Percentiles rank a stretch among this genome's conserved stretches.
phyloP scores from a whole-genome alignment of 23 tunicate genomes.

The Ciona savignyi region DNA sequence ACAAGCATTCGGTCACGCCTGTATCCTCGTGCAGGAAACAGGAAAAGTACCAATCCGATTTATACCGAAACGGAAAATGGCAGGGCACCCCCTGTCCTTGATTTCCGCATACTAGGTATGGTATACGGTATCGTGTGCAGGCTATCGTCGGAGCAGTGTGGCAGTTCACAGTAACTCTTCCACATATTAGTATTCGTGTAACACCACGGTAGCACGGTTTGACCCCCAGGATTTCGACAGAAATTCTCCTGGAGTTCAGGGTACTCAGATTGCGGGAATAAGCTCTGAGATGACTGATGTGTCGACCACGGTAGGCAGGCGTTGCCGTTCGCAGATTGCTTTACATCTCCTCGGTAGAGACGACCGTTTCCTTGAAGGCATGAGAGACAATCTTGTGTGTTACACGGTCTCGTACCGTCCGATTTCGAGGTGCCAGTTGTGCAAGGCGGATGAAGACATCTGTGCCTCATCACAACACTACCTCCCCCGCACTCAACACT shows the following conservation, averaged over 20 bases:
- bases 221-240: slow-evolving; percentile 72
- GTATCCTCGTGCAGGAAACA: no score
- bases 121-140: slow-evolving; percentile 53
- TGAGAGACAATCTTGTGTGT: slow-evolving; percentile 39
- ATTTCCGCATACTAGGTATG: slow-evolving; percentile 27
- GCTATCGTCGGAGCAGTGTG: slow-evolving; percentile 1
- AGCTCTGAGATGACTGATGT: background rate
- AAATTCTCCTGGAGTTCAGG: slow-evolving; percentile 6
- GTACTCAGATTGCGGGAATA: background rate
- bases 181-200: background rate
- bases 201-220: slow-evolving; percentile 58
- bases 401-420: slow-evolving; percentile 17
- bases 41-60: background rate
- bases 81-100: slow-evolving; percentile 12
- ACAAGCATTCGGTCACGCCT: no score
- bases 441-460: slow-evolving; percentile 73
- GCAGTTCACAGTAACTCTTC: slow-evolving; percentile 4
- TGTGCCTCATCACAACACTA: slow-evolving; percentile 1
- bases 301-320: slow-evolving; percentile 40
- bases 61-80: slow-evolving; percentile 29
- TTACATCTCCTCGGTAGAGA: slow-evolving; percentile 36
- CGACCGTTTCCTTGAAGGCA: slow-evolving; percentile 50
- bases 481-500: slow-evolving; percentile 69
- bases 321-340: slow-evolving; percentile 12
- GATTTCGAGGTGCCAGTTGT: background rate